phyloP scores from a whole-genome alignment of 2,797 vertebrate genomes.

The Rhabdophis nuchalis region DNA sequence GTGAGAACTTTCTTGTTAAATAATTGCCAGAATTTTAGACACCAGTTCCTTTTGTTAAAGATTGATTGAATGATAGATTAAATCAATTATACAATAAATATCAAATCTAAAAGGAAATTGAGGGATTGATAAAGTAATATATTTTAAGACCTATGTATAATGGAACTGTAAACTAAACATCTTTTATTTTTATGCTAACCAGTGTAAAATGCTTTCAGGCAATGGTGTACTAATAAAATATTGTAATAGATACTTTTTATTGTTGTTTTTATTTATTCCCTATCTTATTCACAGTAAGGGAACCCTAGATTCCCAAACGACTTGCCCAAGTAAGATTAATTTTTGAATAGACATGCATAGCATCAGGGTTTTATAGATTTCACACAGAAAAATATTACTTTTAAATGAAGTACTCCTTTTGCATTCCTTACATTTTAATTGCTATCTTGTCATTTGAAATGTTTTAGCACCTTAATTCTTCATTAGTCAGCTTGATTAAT shows the following conservation, averaged over 20 bases:
- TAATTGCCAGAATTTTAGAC: conserved; percentile 13
- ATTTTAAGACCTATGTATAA: neutral
- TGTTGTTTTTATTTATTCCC: neutral
- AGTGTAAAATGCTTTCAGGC: conserved; percentile 12
- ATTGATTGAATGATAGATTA: conserved; percentile 23
- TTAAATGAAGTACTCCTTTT: conserved; percentile 58
- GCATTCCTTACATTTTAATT: conserved; percentile 63
- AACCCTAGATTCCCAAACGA: too few relatives aligned
- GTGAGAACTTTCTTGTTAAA: conserved; percentile 40
- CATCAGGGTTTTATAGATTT: conserved; percentile 36
- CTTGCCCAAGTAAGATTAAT: neutral
- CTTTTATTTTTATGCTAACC: neutral
- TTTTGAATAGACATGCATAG: conserved; percentile 15
- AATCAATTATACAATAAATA: neutral
- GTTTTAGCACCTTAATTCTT: conserved; percentile 68
- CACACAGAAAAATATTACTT: conserved; percentile 25
- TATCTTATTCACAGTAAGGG: neutral
- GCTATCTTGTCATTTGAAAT: conserved; percentile 62
- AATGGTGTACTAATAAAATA: conserved; percentile 43
- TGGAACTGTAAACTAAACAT: neutral
- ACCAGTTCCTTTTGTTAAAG: conserved; percentile 12
- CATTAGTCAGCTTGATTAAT: conserved; percentile 58
- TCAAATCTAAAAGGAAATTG: neutral
- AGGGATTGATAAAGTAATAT: conserved; percentile 1
- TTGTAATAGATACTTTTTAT: conserved; percentile 15